phyloP scores from a whole-genome alignment of 64 coral and sea anemone genomes.

The Pocillopora verrucosa region DNA sequence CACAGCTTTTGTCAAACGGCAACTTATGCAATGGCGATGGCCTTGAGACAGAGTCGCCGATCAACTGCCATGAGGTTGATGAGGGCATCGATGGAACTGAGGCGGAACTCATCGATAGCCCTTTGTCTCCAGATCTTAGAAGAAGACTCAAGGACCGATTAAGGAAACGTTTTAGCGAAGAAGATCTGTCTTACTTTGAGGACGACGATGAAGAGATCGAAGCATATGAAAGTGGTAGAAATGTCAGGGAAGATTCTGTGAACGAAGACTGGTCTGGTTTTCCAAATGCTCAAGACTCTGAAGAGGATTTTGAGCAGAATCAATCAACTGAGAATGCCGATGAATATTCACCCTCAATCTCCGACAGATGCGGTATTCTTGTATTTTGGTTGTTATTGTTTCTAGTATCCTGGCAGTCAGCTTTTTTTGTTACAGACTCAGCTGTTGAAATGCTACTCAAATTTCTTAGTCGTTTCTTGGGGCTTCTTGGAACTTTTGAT shows the following conservation, averaged over 20 bases:
- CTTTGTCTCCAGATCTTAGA: not conserved
- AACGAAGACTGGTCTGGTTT: constrained; percentile 39
- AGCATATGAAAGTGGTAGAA: not conserved
- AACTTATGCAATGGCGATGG: too few relatives aligned
- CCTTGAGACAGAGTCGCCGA: too few relatives aligned
- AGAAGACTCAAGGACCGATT: not conserved
- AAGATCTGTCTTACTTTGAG: constrained; percentile 1
- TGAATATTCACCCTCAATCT: too few relatives aligned
- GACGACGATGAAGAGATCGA: not conserved
- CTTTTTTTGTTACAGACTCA: too few relatives aligned
- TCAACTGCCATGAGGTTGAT: not conserved
- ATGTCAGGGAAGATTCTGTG: not conserved
- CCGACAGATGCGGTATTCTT: too few relatives aligned
- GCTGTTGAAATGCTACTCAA: too few relatives aligned
- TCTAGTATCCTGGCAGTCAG: too few relatives aligned
- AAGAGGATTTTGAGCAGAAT: constrained; percentile 45
- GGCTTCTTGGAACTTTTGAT: too few relatives aligned
- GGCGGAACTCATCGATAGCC: not conserved
- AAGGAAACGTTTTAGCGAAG: not conserved
- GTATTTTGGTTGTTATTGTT: too few relatives aligned
- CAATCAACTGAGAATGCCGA: too few relatives aligned
- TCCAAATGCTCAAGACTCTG: not conserved
- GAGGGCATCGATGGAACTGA: not conserved
- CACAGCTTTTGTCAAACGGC: too few relatives aligned
- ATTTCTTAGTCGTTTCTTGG: too few relatives aligned